Evolutionary conservation across 2,113 vertebrate species (phyloP).

Genomic region (Crotophaga sulcirostris): DNA sequence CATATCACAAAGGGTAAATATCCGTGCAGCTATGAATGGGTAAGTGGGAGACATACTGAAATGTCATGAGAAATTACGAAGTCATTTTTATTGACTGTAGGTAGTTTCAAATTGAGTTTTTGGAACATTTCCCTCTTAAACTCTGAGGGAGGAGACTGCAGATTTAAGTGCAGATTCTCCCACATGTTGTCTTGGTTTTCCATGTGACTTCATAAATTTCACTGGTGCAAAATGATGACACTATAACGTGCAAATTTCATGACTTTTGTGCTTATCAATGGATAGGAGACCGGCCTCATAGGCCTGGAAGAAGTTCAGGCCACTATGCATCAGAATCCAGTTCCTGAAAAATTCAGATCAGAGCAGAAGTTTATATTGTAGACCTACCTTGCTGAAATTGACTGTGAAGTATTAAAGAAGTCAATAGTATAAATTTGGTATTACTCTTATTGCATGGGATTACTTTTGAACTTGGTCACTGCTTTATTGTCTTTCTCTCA

Average conservation of each 20-base stretch:
- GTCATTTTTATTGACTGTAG: neutral
- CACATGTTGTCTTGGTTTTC: neutral
- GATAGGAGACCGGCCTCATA: neutral
- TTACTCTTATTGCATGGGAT: neutral
- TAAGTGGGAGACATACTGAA: neutral
- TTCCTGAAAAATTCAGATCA: neutral
- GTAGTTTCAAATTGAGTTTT: neutral
- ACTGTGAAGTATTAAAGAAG: neutral
- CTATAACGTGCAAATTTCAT: neutral
- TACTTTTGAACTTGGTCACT: neutral
- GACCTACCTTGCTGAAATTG: neutral
- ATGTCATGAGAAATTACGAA: neutral
- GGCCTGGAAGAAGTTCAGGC: neutral
- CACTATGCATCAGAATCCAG: neutral
- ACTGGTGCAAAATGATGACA: neutral
- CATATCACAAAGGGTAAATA: neutral
- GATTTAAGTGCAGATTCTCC: neutral
- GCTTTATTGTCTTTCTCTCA: neutral
- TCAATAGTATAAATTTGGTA: neutral
- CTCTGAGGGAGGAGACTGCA: accelerated
- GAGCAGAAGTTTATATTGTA: neutral
- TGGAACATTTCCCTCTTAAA: neutral
- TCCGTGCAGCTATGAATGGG: neutral
- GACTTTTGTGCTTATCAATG: neutral
- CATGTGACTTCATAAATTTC: neutral